Evolutionary conservation across 2,113 vertebrate genomes (phyloP).

Genomic region (Craseonycteris thonglongyai): DNA sequence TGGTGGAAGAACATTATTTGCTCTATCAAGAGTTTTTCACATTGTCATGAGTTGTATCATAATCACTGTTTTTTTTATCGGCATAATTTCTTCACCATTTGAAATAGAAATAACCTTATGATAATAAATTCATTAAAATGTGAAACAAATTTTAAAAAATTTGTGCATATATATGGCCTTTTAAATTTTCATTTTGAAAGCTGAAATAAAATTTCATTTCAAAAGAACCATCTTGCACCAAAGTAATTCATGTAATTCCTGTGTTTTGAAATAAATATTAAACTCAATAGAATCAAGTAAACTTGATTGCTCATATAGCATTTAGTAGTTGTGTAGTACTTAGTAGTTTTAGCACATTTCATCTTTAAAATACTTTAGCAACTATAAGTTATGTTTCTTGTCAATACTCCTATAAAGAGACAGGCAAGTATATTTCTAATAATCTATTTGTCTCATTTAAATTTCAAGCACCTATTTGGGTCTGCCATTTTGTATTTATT

Average conservation of each 20-base stretch:
- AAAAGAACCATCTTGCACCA: not conserved
- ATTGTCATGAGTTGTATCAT: not conserved
- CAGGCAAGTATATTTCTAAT: not conserved
- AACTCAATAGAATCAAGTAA: not conserved
- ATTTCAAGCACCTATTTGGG: not conserved
- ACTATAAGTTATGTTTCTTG: not conserved
- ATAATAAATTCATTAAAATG: not conserved
- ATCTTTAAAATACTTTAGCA: not conserved
- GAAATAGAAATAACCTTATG: not conserved
- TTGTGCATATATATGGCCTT: not conserved
- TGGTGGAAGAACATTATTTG: not conserved
- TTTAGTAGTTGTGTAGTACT: not conserved
- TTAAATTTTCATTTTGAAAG: not conserved
- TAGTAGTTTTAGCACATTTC: not conserved
- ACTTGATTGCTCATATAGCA: not conserved
- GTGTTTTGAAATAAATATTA: not conserved
- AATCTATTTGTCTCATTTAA: constrained; percentile 2
- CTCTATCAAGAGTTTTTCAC: not conserved
- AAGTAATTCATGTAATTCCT: not conserved
- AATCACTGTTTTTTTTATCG: not conserved
- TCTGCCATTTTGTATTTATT: constrained; percentile 13
- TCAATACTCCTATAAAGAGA: not conserved
- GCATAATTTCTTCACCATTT: constrained; percentile 19
- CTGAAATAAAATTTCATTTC: not conserved
- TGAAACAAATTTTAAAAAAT: not conserved